Evolutionary conservation across 2,797 vertebrate species (phyloP), one percentile per base, ranked within the genome.

Genomic region (Pagetopsis macropterus): DNA sequence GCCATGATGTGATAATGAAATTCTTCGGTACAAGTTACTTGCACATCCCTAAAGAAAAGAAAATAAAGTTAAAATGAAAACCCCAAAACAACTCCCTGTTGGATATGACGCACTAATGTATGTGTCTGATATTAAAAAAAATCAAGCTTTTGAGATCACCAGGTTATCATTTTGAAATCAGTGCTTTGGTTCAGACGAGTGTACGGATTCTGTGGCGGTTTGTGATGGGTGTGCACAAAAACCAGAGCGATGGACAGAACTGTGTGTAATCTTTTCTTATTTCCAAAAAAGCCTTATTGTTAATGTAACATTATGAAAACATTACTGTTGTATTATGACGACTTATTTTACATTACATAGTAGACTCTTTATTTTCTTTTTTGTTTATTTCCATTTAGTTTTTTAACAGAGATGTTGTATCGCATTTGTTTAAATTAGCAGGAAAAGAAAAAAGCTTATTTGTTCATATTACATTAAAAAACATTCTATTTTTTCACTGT

Each of bases 401-500:
- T 96, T 96, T 93, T 93, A 96, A 96, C 96, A 96, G 94, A 96
- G 91, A 90, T 94, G 92, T 95, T 95, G 94, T 95, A 95, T 92
- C 72, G 67, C 73, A 62, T 93, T 94, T 95, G 87, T 72, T 87
- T 73, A 72, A 67, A 72, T 93, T 90, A 83, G 88, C 88, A 81
- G 89, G 84, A 91, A 93, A 93, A 93, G 91, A 94, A 85, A 94
- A 93, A 94, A 92, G 94, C 94, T 96, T 95, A 94, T 96, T 94
- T 96, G 95, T 96, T 96, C 96, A 95, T 95, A 95, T 96, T 97
- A 94, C 92, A 95, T 96, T 96, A 77, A 96, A 96, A 96, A 94
- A 96, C 96, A 95, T 97, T 96, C 95, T 97, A 96, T 97, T 97
- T 97, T 98, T 98, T 97, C 97, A 97, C 95, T 92, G 94, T 96